These are phyloP conservation scores for Triplophysa dalaica DNA, from an alignment of 2,113 vertebrate species.

Conservation along the genomic window DNA sequence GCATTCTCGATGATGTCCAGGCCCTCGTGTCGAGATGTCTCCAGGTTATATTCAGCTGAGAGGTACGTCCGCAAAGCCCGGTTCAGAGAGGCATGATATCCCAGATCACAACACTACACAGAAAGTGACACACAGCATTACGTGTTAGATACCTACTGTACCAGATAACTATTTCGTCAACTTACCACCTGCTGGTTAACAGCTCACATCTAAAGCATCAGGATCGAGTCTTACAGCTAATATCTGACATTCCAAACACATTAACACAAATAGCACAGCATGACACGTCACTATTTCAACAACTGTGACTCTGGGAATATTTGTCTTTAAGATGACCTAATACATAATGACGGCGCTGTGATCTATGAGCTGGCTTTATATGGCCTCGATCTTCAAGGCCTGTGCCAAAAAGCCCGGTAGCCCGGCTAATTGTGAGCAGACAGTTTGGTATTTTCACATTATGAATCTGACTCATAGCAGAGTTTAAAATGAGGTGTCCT, in stretches of 20 bases:
- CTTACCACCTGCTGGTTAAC: not conserved
- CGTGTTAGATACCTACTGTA: not conserved
- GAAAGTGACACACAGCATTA: not conserved
- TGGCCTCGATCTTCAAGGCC: not conserved
- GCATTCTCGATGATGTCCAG: conserved; percentile 98
- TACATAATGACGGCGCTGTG: not conserved
- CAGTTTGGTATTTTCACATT: conserved; percentile 16
- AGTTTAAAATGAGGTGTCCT: not conserved
- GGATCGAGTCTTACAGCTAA: not conserved
- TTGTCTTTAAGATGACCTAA: conserved; percentile 34
- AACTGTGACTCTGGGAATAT: conserved; percentile 23
- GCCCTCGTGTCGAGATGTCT: conserved; percentile 97
- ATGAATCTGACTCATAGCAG: not conserved
- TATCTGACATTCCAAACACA: conserved; percentile 26
- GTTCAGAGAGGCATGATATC: conserved; percentile 95
- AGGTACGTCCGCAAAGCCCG: conserved; percentile 94
- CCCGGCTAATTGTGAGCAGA: not conserved
- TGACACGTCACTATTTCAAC: conserved; percentile 9
- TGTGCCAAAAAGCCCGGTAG: conserved; percentile 3
- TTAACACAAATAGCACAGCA: conserved; percentile 5
- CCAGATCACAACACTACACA: conserved; percentile 91
- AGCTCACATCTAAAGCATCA: not conserved
- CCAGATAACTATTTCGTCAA: not conserved
- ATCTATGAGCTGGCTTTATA: conserved; percentile 7
- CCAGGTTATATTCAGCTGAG: conserved; percentile 96